Base-by-base conservation (phyloP, 2,797 vertebrate genomes). In the Hemibagrus guttatus region DNA sequence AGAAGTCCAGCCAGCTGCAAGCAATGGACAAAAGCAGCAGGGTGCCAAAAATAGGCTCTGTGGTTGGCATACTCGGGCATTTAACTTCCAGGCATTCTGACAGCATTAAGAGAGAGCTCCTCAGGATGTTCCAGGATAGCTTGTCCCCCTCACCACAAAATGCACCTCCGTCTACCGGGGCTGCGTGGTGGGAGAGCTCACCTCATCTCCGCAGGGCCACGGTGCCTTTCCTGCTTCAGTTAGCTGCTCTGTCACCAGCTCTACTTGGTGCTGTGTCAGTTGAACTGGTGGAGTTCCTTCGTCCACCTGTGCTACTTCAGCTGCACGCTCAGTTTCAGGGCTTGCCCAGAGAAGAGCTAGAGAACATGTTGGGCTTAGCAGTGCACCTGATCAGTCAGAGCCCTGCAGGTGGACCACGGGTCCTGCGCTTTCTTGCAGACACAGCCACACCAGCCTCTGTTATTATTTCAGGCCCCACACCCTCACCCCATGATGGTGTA, bases 1-100 rank as follows among this genome's bases (percentile, higher is more conserved):
- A 92, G 63, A 89, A 88, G 42, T 76, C 86, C 23, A 85, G 9
- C 68, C 88, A 87, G 86, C 88, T 88, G 85, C 90, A 89, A 66
- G 46, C 69, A 23, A 90, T 89, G 23, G 95, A 96, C 16, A 95
- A 96, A 91, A 93, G 93, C 2, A 96, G 94, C 85, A 92, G 97
- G 0, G 97, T 97, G 0, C 97, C 98, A 1, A 99, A 99, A 87
- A 97, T 99, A 0, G 97, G 97, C 0, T 99, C 98, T 0, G 98
- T 99, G 76, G 98, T 99, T 11, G 98, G 98, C 4, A 99, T 99
- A 54, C 89, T 99, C 0, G 97, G 98, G 0, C 98, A 99, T 86
- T 87, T 99, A 31, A 97, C 97, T 0, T 96, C 95, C 0, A 96
- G 97, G 1, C 98, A 99, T 71, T 95, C 97, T 0, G 96, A 96